Evolutionary conservation across 2,113 vertebrate genomes (phyloP).

Genomic region (Platichthys flesus): DNA sequence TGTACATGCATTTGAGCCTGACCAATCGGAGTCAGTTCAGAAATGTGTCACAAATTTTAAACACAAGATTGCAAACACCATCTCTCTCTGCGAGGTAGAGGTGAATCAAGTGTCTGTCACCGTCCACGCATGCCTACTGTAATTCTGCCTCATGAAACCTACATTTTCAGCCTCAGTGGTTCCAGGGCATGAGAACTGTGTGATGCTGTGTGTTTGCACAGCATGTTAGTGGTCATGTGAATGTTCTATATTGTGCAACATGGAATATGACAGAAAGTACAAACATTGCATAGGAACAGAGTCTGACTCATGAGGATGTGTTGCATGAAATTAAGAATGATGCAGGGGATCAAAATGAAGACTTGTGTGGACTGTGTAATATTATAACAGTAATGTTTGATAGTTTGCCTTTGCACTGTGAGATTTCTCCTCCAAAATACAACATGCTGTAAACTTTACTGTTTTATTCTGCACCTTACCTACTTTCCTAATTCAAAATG

Average conservation of each 20-base stretch:
- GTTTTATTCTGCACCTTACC: not conserved
- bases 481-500: not conserved
- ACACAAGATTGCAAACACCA: not conserved
- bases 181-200: slow-evolving; percentile 20
- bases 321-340: slow-evolving; percentile 2
- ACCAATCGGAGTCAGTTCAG: not conserved
- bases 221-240: slow-evolving; percentile 40
- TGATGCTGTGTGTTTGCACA: slow-evolving; percentile 20
- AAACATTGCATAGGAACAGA: slow-evolving; percentile 29
- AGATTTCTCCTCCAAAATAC: not conserved
- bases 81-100: not conserved
- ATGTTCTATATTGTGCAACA: slow-evolving; percentile 22
- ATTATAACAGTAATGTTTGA: not conserved
- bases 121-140: not conserved
- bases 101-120: not conserved
- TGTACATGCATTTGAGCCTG: not conserved
- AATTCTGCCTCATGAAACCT: slow-evolving; percentile 27
- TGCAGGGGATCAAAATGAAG: not conserved
- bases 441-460: not conserved
- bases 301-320: slow-evolving; percentile 41
- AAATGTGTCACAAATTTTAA: not conserved
- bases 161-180: slow-evolving; percentile 37
- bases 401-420: slow-evolving; percentile 4
- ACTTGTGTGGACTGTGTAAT: not conserved
- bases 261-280: slow-evolving; percentile 52